These are phyloP conservation scores for Platerodrilus igneus DNA, from an alignment of 2,888 invertebrate genomes.

Conservation along the genomic window DNA sequence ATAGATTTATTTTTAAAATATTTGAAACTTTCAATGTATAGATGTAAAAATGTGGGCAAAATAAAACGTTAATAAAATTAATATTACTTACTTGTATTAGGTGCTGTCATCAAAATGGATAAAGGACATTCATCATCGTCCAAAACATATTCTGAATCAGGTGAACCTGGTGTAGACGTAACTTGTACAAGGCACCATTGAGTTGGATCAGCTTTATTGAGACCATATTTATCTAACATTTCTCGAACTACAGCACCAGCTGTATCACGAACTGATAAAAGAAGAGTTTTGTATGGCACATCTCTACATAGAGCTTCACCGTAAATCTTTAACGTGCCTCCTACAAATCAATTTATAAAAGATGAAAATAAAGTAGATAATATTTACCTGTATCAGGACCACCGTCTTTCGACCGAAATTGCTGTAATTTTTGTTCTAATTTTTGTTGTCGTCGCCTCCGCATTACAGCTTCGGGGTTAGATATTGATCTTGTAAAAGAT, in stretches of 20 bases:
- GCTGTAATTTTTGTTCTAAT: slow-evolving; percentile 91
- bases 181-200: slow-evolving; percentile 96
- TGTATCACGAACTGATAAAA: slow-evolving; percentile 88
- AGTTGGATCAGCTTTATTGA: slow-evolving; percentile 82
- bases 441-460: slow-evolving; percentile 92
- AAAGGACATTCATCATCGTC: slow-evolving; percentile 98
- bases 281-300: slow-evolving; percentile 96
- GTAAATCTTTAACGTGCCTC: slow-evolving; percentile 89
- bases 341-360: slow-evolving; percentile 46
- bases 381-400: slow-evolving; percentile 78
- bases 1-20: too few relatives aligned
- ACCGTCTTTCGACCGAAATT: slow-evolving; percentile 92
- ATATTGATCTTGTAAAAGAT: slow-evolving; percentile 97
- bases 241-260: slow-evolving; percentile 91
- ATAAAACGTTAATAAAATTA: slow-evolving; percentile 1
- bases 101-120: slow-evolving; percentile 88
- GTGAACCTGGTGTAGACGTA: slow-evolving; percentile 49
- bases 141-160: slow-evolving; percentile 83
- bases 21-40: too few relatives aligned
- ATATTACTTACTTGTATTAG: slow-evolving; percentile 72
- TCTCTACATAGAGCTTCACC: slow-evolving; percentile 94
- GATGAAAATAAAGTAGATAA: too few relatives aligned
- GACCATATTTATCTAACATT: slow-evolving; percentile 95
- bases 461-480: slow-evolving; percentile 99
- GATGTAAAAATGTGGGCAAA: slow-evolving; percentile 1